Evolutionary conservation across 23 tunicate genomes (phyloP), one percentile per base, ranked within the genome.

Genomic region (Halocynthia roretzi): DNA sequence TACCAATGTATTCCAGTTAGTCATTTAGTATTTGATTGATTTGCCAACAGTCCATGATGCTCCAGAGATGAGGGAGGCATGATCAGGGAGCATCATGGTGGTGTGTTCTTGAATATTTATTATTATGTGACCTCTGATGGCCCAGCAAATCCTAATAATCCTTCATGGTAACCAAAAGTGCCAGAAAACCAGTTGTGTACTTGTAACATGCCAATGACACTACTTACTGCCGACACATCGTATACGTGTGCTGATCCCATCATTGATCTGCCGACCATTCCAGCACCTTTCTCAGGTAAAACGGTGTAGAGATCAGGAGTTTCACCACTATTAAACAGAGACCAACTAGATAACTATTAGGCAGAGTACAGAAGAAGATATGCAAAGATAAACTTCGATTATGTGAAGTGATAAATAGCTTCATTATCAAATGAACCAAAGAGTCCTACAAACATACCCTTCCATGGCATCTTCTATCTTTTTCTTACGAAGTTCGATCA

Each of bases 181-280:
- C 44, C 44, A 31, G 44, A 31, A 31, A 31, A 31, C 1, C 44
- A 4, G 44, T 31, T 31, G 44, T 31, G 44, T 31, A 31, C 44
- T 2, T 60, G n/a, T 60, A 60, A 15, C 4, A 15, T 15, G 64
- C n/a, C 17, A 60, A 15, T 51, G 4, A 75, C 71, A n/a, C n/a
- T 23, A 80, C 85, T 83, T 54, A 86, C 88, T 17, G 71, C 77
- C 52, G 87, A 71, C 18, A 93, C 81, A 61, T 95, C 99, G 65
- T 95, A 95, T 8, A 85, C 93, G 62, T 95, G 99, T 10, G 84
- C 75, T 5, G 99, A 90, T n/a, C 88, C 99, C 99, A 95, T 95
- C 99, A 95, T 95, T 19, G 84, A 20, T 50, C 87, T 71, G 7
- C 96, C 96, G 7, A 78, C 93, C 8, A 78, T 68, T 15, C 85